These are phyloP conservation scores for Anastrepha ludens DNA, from an alignment of 1,140 invertebrate species.

Conservation along the genomic window DNA sequence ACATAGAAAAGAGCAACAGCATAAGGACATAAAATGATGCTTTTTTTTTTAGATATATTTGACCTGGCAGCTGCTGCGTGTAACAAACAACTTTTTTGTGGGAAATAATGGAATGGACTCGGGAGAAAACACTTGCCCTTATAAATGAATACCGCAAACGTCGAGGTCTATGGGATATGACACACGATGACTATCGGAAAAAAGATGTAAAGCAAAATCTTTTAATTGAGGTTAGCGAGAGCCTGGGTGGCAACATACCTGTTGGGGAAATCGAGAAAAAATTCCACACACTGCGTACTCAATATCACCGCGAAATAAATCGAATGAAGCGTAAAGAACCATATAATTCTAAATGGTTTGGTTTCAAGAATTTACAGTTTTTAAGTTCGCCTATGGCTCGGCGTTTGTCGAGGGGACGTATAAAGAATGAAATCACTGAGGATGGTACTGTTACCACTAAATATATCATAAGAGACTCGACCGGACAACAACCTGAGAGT, in stretches of 20 bases:
- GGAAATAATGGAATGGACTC: constrained; percentile 69
- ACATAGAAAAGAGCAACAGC: too few species aligned
- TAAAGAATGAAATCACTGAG: constrained; percentile 66
- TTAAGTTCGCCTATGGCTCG: constrained; percentile 71
- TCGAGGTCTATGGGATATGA: constrained; percentile 73
- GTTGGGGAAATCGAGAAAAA: constrained; percentile 71
- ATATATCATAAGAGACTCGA: constrained; percentile 60
- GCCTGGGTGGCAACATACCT: constrained; percentile 67
- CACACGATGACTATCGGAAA: constrained; percentile 72
- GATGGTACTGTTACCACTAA: constrained; percentile 62
- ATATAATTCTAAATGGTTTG: constrained; percentile 73
- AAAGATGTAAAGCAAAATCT: constrained; percentile 71
- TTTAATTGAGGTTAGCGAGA: constrained; percentile 66
- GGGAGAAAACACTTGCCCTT: constrained; percentile 69
- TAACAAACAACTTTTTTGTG: not conserved
- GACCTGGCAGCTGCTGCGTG: too few species aligned
- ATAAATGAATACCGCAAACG: constrained; percentile 70
- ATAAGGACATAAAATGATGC: too few species aligned
- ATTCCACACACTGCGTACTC: constrained; percentile 71
- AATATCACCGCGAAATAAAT: constrained; percentile 72
- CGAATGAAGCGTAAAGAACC: constrained; percentile 73
- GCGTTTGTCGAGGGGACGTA: constrained; percentile 65
- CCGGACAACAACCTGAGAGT: constrained; percentile 40
- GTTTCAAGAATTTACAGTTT: constrained; percentile 71
- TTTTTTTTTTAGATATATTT: too few species aligned